These are phyloP conservation scores for Leucania comma DNA, from an alignment of 2,888 invertebrate species.

Conservation along the genomic window DNA sequence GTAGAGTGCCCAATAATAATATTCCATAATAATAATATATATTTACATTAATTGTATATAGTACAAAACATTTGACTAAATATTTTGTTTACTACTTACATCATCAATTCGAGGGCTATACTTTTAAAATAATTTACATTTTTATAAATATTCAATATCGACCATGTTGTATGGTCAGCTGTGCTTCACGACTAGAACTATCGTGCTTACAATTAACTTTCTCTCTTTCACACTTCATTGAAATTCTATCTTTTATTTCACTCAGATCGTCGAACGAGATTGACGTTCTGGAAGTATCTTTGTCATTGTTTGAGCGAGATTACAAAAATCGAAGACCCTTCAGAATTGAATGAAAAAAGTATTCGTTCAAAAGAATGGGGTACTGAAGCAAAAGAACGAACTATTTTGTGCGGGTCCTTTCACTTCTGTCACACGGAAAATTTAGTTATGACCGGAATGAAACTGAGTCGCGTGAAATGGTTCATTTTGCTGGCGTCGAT, in stretches of 20 bases:
- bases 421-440: conserved; percentile 47
- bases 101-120: conserved; percentile 74
- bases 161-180: conserved; percentile 65
- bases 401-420: conserved; percentile 30
- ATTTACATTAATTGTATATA: conserved; percentile 76
- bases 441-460: conserved; percentile 34
- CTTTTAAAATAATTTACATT: conserved; percentile 65
- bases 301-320: conserved; percentile 31
- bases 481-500: conserved; percentile 34
- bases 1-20: conserved; percentile 71
- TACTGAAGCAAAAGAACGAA: conserved; percentile 32
- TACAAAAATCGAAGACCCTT: conserved; percentile 19
- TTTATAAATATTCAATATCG: conserved; percentile 67
- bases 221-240: conserved; percentile 61
- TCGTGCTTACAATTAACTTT: conserved; percentile 70
- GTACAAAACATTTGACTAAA: conserved; percentile 86
- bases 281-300: conserved; percentile 6
- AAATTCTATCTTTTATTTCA: conserved; percentile 42
- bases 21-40: conserved; percentile 63
- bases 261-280: conserved; percentile 44
- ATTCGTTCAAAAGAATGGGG: conserved; percentile 31
- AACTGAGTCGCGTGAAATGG: conserved; percentile 32
- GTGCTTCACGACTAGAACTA: conserved; percentile 76
- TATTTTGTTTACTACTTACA: conserved; percentile 82
- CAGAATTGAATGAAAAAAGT: conserved; percentile 12